Percentiles rank a stretch among this genome's conserved stretches.
phyloP scores from a whole-genome alignment of 2,113 vertebrate genomes.

The Ceyx melanurus region DNA sequence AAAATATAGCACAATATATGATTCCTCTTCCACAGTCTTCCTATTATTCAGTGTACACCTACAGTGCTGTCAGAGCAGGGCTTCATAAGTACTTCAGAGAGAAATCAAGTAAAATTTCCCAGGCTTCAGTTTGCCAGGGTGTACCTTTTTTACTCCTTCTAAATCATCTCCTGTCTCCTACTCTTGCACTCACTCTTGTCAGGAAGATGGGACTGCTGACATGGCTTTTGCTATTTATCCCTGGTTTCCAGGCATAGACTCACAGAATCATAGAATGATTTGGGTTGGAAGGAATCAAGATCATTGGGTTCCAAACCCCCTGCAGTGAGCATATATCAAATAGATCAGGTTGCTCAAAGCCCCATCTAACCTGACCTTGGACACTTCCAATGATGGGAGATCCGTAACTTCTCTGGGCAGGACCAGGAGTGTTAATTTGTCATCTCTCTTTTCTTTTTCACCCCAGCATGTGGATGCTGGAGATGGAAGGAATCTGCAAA shows the following conservation, averaged over 20 bases:
- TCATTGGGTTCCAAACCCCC: neutral
- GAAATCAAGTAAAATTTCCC: neutral
- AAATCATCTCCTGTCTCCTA: neutral
- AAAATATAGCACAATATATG: neutral
- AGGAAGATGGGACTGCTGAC: neutral
- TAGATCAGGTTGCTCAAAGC: neutral
- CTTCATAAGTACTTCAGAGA: neutral
- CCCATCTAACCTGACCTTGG: neutral
- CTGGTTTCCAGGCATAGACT: neutral
- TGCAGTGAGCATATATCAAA: neutral
- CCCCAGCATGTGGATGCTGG: neutral
- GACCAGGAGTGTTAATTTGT: neutral
- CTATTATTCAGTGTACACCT: neutral
- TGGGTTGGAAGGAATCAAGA: neutral
- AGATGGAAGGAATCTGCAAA: neutral
- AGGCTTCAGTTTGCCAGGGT: neutral
- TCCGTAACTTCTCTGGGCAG: neutral
- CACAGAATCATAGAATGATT: neutral
- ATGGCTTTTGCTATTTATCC: neutral
- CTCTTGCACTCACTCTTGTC: neutral
- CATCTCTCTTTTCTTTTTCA: neutral
- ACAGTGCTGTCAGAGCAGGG: neutral
- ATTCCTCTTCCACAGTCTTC: neutral
- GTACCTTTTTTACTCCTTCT: neutral
- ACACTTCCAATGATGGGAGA: too few species aligned